Evolutionary conservation across 2,113 vertebrate genomes (phyloP), one percentile per base, ranked within the genome.

Genomic region (Aldabrachelys gigantea): DNA sequence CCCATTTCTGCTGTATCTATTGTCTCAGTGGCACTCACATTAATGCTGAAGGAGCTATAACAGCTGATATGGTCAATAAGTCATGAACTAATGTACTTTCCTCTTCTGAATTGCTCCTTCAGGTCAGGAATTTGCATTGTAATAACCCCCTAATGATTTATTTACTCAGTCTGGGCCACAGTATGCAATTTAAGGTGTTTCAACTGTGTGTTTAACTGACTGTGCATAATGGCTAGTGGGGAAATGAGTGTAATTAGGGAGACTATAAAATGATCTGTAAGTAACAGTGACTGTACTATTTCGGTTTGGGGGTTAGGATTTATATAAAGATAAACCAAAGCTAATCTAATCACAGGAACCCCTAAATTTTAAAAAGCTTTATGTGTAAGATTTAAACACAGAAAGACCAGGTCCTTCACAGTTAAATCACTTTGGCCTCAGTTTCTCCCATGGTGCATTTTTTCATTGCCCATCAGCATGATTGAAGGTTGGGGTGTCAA

Each of bases 91-190:
- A 85, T 88, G 93, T n/a, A 62, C 1, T 94, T 96, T 81, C 41
- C 89, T 91, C 78, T 85, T 91, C 50, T 5, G 0, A 93, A 96
- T 91, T 95, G 54, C 78, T 82, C 78, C 84, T 94, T 88, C 91
- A 90, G 80, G 50, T 75, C 84, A 89, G 84, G 93, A 96, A 95
- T 96, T 95, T 96, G 93, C 94, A 95, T 97, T 93, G 95, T 94
- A 95, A 94, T 96, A 95, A 89, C 75, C 88, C 75, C 22, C n/a
- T 93, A 82, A 96, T 97, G 96, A 95, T 97, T 97, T 97, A 94
- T 96, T 97, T 97, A 95, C 92, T 97, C 3, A 0, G 11, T 91
- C 49, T 65, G 79, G 79, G 93, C 95, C 94, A 84, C 12, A 62
- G 31, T 10, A 94, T 10, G 79, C 81, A 90, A 80, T 91, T 98